A percentile compares a stretch with the other conserved stretches of the same genome.
Conservation (phyloP, 2,113 vertebrate species). For the Manacus vitellinus region DNA sequence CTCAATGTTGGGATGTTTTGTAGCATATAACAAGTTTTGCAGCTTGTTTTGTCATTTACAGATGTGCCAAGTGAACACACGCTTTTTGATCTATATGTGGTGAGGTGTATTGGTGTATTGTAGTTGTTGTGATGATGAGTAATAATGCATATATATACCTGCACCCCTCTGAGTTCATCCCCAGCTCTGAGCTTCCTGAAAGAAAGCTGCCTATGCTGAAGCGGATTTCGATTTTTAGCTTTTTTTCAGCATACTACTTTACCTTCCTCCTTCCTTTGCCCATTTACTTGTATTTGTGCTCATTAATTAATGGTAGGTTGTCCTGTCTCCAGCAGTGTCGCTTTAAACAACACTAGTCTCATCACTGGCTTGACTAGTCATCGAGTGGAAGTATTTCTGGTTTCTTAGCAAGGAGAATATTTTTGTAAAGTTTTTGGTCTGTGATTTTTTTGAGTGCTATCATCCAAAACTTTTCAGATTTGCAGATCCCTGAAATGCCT, state of each 20-base stretch:
- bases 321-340: neutral
- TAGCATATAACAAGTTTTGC: neutral
- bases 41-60: neutral
- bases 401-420: neutral
- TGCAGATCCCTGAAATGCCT: neutral
- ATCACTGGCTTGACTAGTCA: neutral
- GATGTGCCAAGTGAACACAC: neutral
- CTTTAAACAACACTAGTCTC: neutral
- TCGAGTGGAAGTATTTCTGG: neutral
- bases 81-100: neutral
- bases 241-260: neutral
- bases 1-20: neutral
- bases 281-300: neutral
- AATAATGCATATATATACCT: neutral
- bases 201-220: neutral
- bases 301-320: neutral
- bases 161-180: neutral
- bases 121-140: neutral
- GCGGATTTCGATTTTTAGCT: neutral
- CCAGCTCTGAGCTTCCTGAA: neutral
- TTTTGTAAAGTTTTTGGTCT: neutral
- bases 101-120: neutral
- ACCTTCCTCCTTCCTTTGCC: neutral
- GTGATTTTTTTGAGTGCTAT: neutral
- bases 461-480: neutral